Evolutionary conservation across 2,113 vertebrate genomes (phyloP), one percentile per base, ranked within the genome.

Genomic region (Hippocampus abdominalis): DNA sequence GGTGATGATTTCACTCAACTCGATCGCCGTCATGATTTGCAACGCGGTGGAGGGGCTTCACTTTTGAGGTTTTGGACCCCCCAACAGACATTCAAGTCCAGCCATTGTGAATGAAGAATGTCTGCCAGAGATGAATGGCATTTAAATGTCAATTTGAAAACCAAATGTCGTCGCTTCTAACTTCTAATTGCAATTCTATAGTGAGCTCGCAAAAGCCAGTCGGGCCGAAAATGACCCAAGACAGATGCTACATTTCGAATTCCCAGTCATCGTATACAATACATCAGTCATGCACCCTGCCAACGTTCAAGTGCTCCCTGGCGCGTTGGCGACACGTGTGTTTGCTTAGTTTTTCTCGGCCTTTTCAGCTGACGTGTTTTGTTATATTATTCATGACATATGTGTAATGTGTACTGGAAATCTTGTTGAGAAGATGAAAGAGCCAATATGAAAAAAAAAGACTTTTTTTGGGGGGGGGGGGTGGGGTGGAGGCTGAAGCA

Each of bases 171-270:
- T 18, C 1, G 46, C 27, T 27, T 27, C 49, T 6, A n/a, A 29
- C n/a, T n/a, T n/a, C 44, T 64, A 29, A 71, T 77, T 71, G 23
- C 8, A 73, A 46, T 70, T 48, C 29, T 72, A 63, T 56, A 64
- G 42, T 13, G 13, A 69, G 21, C 59, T 71, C 1, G 10, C 39
- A 68, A 62, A 54, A 74, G 57, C 51, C 32, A n/a, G 54, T 11
- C 3, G 4, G 25, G 56, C 68, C 73, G 61, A 56, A 61, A 77
- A 63, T 27, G 49, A 56, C 70, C 66, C 60, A 76, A 69, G 62
- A 77, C 69, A 79, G 78, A 81, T 64, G 81, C 76, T 69, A 73
- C 66, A 76, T 32, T 76, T 76, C 66, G 64, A 71, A 71, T 72
- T 75, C 65, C 69, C 76, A 70, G 68, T 64, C 51, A 44, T 53